Evolutionary conservation across 2,113 vertebrate genomes (phyloP).

Genomic region (Tylochromis polylepis): DNA sequence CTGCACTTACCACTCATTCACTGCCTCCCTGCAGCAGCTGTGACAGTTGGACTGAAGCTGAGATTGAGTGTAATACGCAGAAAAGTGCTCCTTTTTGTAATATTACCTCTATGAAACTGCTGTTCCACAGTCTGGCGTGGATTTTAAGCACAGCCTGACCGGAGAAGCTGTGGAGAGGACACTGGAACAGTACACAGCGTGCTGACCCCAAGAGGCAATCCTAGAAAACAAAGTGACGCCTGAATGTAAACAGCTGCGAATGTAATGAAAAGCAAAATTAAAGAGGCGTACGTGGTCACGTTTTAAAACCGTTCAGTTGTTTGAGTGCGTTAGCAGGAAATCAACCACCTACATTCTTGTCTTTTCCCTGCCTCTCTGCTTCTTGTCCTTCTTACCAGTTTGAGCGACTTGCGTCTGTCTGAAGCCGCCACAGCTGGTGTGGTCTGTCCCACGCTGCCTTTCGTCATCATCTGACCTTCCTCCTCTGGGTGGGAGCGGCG

Average conservation of each 20-base stretch:
- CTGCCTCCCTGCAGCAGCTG: background rate
- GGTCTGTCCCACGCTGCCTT: slow-evolving; percentile 40
- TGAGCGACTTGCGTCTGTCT: slow-evolving; percentile 80
- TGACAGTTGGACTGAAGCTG: background rate
- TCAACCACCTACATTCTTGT: background rate
- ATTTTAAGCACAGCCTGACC: slow-evolving; percentile 76
- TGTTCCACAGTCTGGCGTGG: slow-evolving; percentile 87
- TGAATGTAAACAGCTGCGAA: background rate
- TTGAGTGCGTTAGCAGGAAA: background rate
- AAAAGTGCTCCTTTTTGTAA: slow-evolving; percentile 18
- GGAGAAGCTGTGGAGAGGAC: slow-evolving; percentile 85
- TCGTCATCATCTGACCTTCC: slow-evolving; percentile 34
- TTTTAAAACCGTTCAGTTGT: rapidly evolving
- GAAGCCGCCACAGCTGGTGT: slow-evolving; percentile 74
- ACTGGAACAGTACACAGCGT: slow-evolving; percentile 79
- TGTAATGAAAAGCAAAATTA: background rate
- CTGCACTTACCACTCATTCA: background rate
- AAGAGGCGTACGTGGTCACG: background rate
- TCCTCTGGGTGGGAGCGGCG: slow-evolving; percentile 69
- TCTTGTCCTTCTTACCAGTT: slow-evolving; percentile 72
- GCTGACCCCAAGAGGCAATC: slow-evolving; percentile 84
- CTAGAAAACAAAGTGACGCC: slow-evolving; percentile 50
- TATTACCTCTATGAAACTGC: slow-evolving; percentile 86
- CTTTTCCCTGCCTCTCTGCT: rapidly evolving
- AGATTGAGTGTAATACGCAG: background rate